A percentile compares a stretch with the other conserved stretches of the same genome.
These are phyloP conservation scores for Eumaeus atala DNA, from an alignment of 1,140 invertebrate species.

Conservation along the genomic window DNA sequence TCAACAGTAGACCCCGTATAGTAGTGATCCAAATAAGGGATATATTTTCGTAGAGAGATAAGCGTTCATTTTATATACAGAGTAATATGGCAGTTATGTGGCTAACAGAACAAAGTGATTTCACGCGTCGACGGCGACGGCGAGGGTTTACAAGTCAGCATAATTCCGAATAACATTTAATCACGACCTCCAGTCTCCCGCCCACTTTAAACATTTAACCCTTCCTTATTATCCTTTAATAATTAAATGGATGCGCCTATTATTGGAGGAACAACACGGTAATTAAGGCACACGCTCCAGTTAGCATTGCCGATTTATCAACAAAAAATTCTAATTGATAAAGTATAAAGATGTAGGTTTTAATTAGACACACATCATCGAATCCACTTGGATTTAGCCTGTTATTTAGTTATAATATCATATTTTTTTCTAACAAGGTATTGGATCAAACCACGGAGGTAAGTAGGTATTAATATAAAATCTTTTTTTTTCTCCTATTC, in stretches of 20 bases:
- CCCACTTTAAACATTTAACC: slow-evolving; percentile 58
- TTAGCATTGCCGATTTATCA: background rate
- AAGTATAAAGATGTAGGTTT: slow-evolving; percentile 13
- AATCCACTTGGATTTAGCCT: background rate
- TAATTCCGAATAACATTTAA: slow-evolving; percentile 62
- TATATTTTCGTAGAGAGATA: too few relatives aligned
- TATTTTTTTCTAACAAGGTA: too few relatives aligned
- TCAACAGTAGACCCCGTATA: too few relatives aligned
- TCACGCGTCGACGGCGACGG: slow-evolving; percentile 49
- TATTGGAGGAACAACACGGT: slow-evolving; percentile 42
- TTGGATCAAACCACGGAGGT: too few relatives aligned
- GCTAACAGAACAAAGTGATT: slow-evolving; percentile 66
- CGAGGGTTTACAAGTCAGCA: slow-evolving; percentile 52
- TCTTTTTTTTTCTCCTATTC: too few relatives aligned
- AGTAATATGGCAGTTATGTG: slow-evolving; percentile 42
- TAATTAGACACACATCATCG: background rate
- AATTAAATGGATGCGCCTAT: slow-evolving; percentile 55
- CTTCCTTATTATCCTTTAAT: slow-evolving; percentile 51
- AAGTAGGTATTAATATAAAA: too few relatives aligned
- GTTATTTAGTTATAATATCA: too few relatives aligned
- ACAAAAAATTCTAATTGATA: background rate
- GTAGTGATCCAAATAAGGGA: too few relatives aligned
- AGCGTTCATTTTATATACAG: too few relatives aligned
- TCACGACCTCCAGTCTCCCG: slow-evolving; percentile 39
- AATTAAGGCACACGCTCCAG: slow-evolving; percentile 25